Conservation (phyloP, 2,888 invertebrate species). For the Drosophila silvestris region DNA sequence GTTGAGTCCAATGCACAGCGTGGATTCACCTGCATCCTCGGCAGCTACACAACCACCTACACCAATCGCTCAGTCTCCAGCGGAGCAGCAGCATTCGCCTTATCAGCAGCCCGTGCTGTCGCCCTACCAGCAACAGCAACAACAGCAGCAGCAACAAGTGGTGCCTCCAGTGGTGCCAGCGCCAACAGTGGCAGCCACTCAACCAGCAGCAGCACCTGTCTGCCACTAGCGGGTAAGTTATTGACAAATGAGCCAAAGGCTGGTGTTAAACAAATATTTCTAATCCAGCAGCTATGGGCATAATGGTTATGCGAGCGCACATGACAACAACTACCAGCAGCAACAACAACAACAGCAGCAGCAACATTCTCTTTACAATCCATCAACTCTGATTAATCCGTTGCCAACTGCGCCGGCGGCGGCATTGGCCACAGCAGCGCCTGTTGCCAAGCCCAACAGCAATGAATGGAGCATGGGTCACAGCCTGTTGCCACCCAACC, state of each 20-base stretch:
- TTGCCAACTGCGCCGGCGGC: conserved; percentile 39
- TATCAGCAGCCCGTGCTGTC: conserved; percentile 86
- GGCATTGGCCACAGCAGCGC: conserved; percentile 21
- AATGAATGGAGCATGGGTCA: conserved; percentile 69
- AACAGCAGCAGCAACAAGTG: conserved; percentile 54
- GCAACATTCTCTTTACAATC: conserved; percentile 72
- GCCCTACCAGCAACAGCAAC: conserved; percentile 84
- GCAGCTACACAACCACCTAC: conserved; percentile 82
- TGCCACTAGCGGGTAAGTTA: conserved; percentile 55
- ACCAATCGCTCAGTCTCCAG: conserved; percentile 80
- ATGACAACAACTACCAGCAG: conserved; percentile 57
- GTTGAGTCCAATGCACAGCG: conserved; percentile 78
- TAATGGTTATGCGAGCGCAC: conserved; percentile 50
- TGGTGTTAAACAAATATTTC: background rate
- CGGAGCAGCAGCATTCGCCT: conserved; percentile 85
- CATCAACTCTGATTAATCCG: conserved; percentile 71
- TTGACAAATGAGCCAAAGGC: background rate
- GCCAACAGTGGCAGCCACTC: conserved; percentile 78
- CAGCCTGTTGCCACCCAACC: conserved; percentile 61
- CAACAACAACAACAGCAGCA: conserved; percentile 56
- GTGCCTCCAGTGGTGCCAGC: conserved; percentile 81
- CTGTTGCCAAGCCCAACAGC: conserved; percentile 41
- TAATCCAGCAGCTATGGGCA: conserved; percentile 39
- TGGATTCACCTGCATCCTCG: conserved; percentile 82
- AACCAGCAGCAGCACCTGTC: conserved; percentile 30